These are phyloP conservation scores for Aythya baeri DNA, from an alignment of 2,113 vertebrate species.

Conservation along the genomic window DNA sequence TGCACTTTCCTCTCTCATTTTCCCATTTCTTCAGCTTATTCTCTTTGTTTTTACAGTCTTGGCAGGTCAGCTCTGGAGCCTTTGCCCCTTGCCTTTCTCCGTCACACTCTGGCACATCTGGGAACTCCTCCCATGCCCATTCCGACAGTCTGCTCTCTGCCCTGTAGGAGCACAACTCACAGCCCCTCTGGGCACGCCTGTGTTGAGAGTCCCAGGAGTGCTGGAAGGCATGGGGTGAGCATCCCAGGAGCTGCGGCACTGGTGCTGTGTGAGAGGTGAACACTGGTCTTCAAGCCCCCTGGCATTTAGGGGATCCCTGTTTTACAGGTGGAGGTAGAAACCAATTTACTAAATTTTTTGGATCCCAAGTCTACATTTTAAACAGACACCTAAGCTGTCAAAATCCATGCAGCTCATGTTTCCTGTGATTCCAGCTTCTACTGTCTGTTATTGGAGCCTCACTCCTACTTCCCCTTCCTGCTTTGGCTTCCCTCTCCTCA, in stretches of 20 bases:
- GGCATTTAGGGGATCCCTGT: not conserved
- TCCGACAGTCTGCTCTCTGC: fast-evolving
- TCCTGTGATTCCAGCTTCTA: not conserved
- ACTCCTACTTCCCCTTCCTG: not conserved
- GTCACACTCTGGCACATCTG: not conserved
- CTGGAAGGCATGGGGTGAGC: not conserved
- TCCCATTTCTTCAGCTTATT: not conserved
- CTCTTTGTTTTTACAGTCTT: not conserved
- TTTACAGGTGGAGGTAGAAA: not conserved
- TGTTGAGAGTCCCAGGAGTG: not conserved
- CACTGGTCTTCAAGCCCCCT: not conserved
- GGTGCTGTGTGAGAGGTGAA: not conserved
- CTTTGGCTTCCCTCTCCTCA: not conserved
- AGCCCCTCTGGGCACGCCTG: not conserved
- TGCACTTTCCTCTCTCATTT: not conserved
- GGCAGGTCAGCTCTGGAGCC: not conserved
- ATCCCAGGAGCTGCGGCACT: not conserved
- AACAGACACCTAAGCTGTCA: not conserved
- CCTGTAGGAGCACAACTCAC: not conserved
- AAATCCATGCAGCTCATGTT: not conserved
- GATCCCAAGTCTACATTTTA: not conserved
- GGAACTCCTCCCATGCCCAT: not conserved
- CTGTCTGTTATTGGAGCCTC: not conserved
- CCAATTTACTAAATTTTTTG: not conserved
- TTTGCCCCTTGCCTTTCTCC: not conserved